Evolutionary conservation across 1,140 invertebrate genomes (phyloP), one percentile per base, ranked within the genome.

Genomic region (Micrasema longulum): DNA sequence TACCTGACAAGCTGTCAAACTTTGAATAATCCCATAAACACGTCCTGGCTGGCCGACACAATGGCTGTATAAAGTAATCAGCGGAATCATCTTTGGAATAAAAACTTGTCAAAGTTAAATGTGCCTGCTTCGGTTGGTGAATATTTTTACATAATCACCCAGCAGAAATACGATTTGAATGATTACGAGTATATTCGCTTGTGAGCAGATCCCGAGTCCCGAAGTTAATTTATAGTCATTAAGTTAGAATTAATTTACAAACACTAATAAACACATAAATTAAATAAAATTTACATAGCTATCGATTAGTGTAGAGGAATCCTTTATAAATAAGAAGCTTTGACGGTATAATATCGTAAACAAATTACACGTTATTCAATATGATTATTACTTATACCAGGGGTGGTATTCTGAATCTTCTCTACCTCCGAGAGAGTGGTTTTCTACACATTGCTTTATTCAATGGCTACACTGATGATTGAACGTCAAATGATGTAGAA

Each of bases 1-100:
- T 45, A 43, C 38, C 57, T 22, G 57, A 63, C 57, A 63, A 43
- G 5, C 38, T 63, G 57, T 63, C 57, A 63, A 22, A 45, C 38
- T 23, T 20, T 20, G 11, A 18, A 41, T 63, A 63, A 63, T 63
- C 36, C 41, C 23, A 43, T 43, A 41, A 63, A 63, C 57, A 63
- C 57, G 57, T 63, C 41, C 26, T n/a, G 14, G 47, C 18, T 9
- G 9, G 14, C 48, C 18, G 48, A n/a, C 16, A 2, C 20, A 26
- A 31, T 18, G 2, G n/a, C 53, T 57, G 16, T 9, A 23, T 52
- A 52, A 23, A 52, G 53, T 38, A 57, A 57, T 57, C 53, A 57
- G n/a, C 53, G 31, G 14, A 38, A 57, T 57, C 53, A 57, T 57
- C 53, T 57, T 14, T 12, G 53, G 16, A 57, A 57, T 57, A 57